Percentiles rank a stretch among this genome's conserved stretches.
phyloP scores from a whole-genome alignment of 2,113 vertebrate genomes.

The Fregata magnificens region DNA sequence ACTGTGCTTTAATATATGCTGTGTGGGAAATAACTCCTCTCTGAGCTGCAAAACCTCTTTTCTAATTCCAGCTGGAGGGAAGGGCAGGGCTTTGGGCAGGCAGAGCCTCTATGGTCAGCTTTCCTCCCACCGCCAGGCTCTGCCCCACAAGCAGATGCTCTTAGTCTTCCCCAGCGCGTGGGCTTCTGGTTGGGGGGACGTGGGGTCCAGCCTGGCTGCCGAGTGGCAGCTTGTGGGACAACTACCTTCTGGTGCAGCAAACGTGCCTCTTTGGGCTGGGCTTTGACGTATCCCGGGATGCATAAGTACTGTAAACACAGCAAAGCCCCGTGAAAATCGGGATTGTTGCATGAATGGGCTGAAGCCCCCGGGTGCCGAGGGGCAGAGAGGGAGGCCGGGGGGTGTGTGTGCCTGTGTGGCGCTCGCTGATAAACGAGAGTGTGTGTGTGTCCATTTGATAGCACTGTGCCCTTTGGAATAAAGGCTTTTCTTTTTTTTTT shows the following conservation, averaged over 20 bases:
- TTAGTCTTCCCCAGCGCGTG: rapidly evolving
- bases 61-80: not conserved
- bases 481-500: not conserved
- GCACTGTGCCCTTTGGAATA: not conserved
- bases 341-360: not conserved
- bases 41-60: not conserved
- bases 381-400: not conserved
- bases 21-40: not conserved
- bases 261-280: not conserved
- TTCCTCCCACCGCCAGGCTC: not conserved
- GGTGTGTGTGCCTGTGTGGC: not conserved
- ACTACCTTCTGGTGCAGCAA: not conserved
- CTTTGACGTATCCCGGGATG: not conserved
- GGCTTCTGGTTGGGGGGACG: not conserved
- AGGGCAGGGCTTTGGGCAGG: not conserved
- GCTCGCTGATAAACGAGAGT: conserved; percentile 16
- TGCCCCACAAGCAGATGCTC: rapidly evolving
- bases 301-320: not conserved
- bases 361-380: not conserved
- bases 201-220: not conserved
- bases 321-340: conserved; percentile 16
- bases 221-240: not conserved
- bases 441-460: not conserved
- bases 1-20: not conserved
- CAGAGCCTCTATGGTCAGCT: not conserved